Evolutionary conservation across 2,888 invertebrate genomes (phyloP).

Genomic region (Pachymerium ferrugineum): DNA sequence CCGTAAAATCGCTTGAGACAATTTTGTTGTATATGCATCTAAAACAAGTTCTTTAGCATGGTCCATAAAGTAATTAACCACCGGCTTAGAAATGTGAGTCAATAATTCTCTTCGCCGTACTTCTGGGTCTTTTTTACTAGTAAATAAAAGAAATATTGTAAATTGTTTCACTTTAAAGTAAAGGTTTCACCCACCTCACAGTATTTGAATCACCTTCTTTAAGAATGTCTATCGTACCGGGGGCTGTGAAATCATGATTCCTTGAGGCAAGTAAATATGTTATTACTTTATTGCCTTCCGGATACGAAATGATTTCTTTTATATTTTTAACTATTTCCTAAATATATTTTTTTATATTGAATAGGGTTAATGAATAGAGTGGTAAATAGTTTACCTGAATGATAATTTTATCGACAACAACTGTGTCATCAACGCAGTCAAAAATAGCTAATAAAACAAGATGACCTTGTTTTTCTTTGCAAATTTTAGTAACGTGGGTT

Average conservation of each 20-base stretch:
- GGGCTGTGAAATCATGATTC: constrained; percentile 75
- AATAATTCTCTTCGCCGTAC: constrained; percentile 64
- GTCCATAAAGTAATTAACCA: constrained; percentile 56
- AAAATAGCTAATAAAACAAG: constrained; percentile 73
- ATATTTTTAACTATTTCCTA: constrained; percentile 61
- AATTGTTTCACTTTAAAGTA: background rate
- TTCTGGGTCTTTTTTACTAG: constrained; percentile 63
- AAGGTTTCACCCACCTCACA: constrained; percentile 52
- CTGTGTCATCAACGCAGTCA: constrained; percentile 88
- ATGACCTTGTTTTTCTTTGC: constrained; percentile 82
- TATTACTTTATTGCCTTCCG: constrained; percentile 79
- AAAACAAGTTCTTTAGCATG: constrained; percentile 64
- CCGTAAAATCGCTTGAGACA: constrained; percentile 64
- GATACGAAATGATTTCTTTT: constrained; percentile 64
- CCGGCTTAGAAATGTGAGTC: constrained; percentile 57
- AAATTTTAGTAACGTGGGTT: constrained; percentile 70
- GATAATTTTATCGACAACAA: constrained; percentile 72
- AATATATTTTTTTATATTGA: background rate
- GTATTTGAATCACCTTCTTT: constrained; percentile 67
- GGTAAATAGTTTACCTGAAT: constrained; percentile 37
- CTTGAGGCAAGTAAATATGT: constrained; percentile 81
- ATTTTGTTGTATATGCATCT: constrained; percentile 62
- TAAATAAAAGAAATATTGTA: background rate
- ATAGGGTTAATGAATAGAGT: background rate
- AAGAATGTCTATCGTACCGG: constrained; percentile 66